phyloP scores from a whole-genome alignment of 1,140 invertebrate species.

The Pseudoatta argentina region DNA sequence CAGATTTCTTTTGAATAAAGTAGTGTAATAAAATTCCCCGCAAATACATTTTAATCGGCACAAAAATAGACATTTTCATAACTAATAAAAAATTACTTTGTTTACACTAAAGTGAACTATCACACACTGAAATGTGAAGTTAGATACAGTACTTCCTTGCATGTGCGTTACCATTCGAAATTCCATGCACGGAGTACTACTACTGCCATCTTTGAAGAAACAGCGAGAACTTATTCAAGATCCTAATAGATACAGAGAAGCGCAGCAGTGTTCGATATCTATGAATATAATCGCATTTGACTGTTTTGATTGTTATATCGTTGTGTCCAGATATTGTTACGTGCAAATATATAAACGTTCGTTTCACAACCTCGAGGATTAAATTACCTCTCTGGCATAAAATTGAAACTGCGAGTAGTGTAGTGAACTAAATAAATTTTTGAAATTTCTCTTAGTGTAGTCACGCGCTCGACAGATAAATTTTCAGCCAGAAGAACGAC shows the following conservation, averaged over 20 bases:
- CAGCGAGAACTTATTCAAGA: too few species aligned
- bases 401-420: conserved; percentile 21
- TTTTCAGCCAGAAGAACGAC: conserved; percentile 7
- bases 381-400: conserved; percentile 30
- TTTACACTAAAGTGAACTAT: too few species aligned
- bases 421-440: conserved; percentile 50
- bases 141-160: too few species aligned
- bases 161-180: too few species aligned
- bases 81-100: too few species aligned
- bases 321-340: neutral
- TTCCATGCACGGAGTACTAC: too few species aligned
- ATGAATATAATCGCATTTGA: neutral
- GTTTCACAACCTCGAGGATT: conserved; percentile 1
- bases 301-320: neutral
- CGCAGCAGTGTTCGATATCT: neutral
- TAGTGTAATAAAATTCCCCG: too few species aligned
- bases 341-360: neutral
- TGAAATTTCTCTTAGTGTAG: conserved; percentile 39
- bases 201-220: too few species aligned
- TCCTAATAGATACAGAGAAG: neutral
- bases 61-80: too few species aligned
- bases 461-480: conserved; percentile 50
- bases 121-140: too few species aligned
- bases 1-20: too few species aligned
- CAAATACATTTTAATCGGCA: too few species aligned